Conservation (phyloP, 2,888 invertebrate genomes). For the Chaetogeoica ovagalla region DNA sequence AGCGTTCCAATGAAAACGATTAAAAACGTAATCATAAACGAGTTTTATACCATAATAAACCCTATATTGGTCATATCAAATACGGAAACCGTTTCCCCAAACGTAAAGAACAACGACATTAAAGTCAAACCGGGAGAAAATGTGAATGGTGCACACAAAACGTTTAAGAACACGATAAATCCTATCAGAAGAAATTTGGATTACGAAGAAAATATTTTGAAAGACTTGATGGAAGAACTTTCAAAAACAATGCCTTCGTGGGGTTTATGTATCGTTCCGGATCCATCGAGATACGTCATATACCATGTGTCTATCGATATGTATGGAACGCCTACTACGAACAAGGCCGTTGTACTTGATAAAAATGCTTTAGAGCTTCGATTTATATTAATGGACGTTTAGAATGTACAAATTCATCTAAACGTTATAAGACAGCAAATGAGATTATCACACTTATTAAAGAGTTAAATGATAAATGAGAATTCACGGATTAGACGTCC, state of each 20-base stretch:
- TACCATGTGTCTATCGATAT: conserved; percentile 50
- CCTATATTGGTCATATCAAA: neutral
- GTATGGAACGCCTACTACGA: conserved; percentile 50
- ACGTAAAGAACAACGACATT: neutral
- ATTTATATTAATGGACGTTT: conserved; percentile 53
- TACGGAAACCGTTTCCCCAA: neutral
- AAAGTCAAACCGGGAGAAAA: neutral
- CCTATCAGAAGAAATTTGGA: neutral
- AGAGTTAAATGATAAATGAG: conserved; percentile 37
- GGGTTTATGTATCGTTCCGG: conserved; percentile 52
- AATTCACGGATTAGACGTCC: too few species aligned
- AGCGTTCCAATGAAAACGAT: neutral
- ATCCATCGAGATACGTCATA: conserved; percentile 52
- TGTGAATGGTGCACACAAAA: neutral
- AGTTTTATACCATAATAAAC: too few species aligned
- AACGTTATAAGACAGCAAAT: conserved; percentile 52
- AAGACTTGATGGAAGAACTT: conserved; percentile 51
- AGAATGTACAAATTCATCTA: conserved; percentile 48
- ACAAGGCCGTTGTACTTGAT: conserved; percentile 54
- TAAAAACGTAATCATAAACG: neutral
- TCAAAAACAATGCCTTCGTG: conserved; percentile 54
- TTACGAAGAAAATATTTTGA: conserved; percentile 22
- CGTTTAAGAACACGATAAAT: neutral
- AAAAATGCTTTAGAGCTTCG: conserved; percentile 51
- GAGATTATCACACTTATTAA: conserved; percentile 51